These are phyloP conservation scores for Indicator indicator DNA, from an alignment of 2,113 vertebrate genomes.

Conservation along the genomic window DNA sequence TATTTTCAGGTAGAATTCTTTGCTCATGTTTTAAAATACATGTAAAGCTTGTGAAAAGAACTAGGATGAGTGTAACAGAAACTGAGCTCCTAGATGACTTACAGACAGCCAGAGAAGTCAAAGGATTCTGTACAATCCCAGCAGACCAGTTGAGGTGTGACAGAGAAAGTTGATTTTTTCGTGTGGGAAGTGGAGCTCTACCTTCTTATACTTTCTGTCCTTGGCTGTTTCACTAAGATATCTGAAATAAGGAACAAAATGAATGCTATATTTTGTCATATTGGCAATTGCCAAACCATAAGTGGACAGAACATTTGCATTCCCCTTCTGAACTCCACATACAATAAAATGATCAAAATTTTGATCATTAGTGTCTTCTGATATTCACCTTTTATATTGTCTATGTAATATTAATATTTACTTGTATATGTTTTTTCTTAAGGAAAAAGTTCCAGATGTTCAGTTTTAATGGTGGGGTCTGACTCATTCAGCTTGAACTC, in stretches of 20 bases:
- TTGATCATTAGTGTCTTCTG: background rate
- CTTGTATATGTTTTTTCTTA: background rate
- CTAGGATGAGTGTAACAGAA: background rate
- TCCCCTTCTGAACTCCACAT: background rate
- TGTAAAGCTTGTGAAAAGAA: background rate
- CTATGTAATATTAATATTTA: background rate
- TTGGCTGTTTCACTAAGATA: background rate
- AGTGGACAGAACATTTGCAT: background rate
- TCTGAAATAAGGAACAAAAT: background rate
- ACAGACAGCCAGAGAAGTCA: background rate
- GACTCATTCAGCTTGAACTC: background rate
- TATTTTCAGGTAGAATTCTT: background rate
- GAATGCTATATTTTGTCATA: background rate
- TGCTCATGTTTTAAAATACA: background rate
- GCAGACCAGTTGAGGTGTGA: background rate
- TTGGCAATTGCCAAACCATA: background rate
- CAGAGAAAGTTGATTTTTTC: background rate
- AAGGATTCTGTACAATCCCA: background rate
- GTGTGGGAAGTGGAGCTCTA: background rate
- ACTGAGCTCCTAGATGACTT: background rate
- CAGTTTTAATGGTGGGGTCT: background rate
- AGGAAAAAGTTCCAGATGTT: background rate
- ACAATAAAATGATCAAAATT: background rate
- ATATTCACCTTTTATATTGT: background rate
- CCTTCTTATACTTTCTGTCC: background rate